These are phyloP conservation scores for Melopsittacus undulatus DNA, from an alignment of 2,797 vertebrate species.

Conservation along the genomic window DNA sequence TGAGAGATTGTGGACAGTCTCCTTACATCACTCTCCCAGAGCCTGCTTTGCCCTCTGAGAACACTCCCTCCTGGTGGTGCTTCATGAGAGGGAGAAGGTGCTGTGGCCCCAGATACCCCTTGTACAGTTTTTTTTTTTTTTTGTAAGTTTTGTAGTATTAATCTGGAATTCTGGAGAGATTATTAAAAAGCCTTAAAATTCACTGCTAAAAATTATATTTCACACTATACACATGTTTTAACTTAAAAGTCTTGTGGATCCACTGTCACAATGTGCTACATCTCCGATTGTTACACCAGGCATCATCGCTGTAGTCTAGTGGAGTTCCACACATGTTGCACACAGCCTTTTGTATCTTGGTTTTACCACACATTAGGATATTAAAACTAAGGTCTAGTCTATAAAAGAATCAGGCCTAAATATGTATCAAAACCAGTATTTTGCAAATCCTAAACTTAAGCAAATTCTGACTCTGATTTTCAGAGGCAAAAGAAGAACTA, in stretches of 20 bases:
- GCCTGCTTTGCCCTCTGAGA: background rate
- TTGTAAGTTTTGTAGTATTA: background rate
- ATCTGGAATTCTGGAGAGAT: background rate
- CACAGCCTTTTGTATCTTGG: background rate
- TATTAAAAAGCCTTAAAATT: background rate
- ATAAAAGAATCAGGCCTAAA: background rate
- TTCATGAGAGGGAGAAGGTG: background rate
- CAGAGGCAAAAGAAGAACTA: background rate
- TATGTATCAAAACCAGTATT: background rate
- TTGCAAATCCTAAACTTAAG: background rate
- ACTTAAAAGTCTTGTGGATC: background rate
- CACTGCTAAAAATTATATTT: background rate
- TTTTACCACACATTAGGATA: background rate
- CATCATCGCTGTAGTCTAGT: rapidly evolving
- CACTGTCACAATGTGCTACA: background rate
- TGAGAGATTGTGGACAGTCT: background rate
- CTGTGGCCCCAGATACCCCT: background rate
- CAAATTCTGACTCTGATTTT: background rate
- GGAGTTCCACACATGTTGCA: background rate
- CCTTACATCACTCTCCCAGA: background rate
- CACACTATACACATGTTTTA: background rate
- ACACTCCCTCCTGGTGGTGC: background rate
- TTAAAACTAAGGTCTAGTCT: background rate
- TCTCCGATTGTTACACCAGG: background rate
- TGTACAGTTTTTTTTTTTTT: background rate